phyloP scores from a whole-genome alignment of 1,140 invertebrate genomes.

The Leguminivora glycinivorella region DNA sequence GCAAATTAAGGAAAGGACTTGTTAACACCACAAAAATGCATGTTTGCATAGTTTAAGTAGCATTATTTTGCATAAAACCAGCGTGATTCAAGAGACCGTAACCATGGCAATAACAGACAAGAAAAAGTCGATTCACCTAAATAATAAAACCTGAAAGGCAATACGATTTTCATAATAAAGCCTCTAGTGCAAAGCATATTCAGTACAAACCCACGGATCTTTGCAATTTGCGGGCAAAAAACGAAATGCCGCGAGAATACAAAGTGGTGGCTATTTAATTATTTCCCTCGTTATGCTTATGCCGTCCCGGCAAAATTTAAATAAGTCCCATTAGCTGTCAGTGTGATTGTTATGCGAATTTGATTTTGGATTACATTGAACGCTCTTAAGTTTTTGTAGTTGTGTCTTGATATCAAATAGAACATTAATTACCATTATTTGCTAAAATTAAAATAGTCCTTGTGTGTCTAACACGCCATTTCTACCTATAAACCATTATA shows the following conservation, averaged over 20 bases:
- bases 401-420: no score
- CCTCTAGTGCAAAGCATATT: conserved; percentile 38
- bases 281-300: conserved; percentile 34
- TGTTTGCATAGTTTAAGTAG: no score
- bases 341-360: conserved; percentile 10
- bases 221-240: conserved; percentile 50
- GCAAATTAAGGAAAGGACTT: no score
- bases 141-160: background rate
- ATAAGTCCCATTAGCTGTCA: conserved; percentile 23
- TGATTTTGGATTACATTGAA: conserved; percentile 17
- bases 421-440: no score
- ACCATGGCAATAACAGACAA: no score
- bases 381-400: background rate
- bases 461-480: no score
- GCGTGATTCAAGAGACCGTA: no score
- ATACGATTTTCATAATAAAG: conserved; percentile 29
- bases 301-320: conserved; percentile 16
- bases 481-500: no score
- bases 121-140: no score
- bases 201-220: conserved; percentile 44
- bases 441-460: no score
- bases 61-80: no score
- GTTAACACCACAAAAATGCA: no score
- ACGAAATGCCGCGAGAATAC: conserved; percentile 42
- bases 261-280: conserved; percentile 45